These are phyloP conservation scores for Hyperoplus immaculatus DNA, from an alignment of 2,797 vertebrate species.

Conservation along the genomic window DNA sequence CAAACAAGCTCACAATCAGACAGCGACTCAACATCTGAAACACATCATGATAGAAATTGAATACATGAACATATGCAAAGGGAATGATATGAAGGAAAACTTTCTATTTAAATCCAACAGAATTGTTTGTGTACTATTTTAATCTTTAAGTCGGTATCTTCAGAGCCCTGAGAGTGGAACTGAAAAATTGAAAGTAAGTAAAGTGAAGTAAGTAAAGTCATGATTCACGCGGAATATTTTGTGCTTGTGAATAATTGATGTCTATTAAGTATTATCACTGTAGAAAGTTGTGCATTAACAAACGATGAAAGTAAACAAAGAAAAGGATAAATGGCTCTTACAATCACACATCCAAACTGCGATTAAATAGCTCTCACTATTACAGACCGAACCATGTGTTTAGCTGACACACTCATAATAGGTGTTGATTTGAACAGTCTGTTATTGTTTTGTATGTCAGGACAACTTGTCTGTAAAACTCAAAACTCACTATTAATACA, in stretches of 20 bases:
- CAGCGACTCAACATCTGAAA: not conserved
- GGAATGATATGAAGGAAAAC: not conserved
- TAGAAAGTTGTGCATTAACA: too few species aligned
- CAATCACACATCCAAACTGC: too few species aligned
- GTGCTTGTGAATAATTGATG: not conserved
- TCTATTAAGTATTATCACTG: too few species aligned
- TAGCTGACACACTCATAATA: not conserved
- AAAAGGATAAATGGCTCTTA: too few species aligned
- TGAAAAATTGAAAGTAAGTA: not conserved
- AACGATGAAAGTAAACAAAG: too few species aligned
- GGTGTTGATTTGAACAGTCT: not conserved
- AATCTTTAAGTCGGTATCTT: slow-evolving; percentile 10
- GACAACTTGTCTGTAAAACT: not conserved
- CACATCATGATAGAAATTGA: not conserved
- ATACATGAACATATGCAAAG: slow-evolving; percentile 7
- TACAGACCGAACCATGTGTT: not conserved
- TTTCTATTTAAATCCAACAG: not conserved
- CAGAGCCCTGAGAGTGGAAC: not conserved
- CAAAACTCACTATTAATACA: not conserved
- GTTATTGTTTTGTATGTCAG: not conserved
- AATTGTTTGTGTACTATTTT: not conserved
- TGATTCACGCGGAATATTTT: not conserved
- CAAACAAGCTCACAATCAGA: not conserved
- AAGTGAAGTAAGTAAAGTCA: not conserved
- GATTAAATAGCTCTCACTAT: too few species aligned